Conservation (phyloP, 2,888 invertebrate genomes). For the Cylloceria caligata region DNA sequence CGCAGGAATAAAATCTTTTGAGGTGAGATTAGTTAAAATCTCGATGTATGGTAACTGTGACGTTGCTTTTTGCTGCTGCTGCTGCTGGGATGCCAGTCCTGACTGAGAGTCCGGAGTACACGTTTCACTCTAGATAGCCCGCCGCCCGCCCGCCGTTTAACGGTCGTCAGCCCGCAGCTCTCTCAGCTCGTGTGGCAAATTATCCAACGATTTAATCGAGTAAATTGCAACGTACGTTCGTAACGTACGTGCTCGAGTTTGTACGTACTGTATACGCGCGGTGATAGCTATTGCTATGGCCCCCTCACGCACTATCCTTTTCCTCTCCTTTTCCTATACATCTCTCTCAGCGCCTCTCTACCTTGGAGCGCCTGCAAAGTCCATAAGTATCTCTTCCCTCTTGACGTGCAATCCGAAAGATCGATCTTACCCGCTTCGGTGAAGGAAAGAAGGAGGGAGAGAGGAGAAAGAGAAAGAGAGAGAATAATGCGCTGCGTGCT, state of each 20-base stretch:
- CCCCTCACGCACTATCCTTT: constrained; percentile 24
- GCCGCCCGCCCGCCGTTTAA: constrained; percentile 61
- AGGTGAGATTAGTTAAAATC: constrained; percentile 41
- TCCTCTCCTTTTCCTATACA: constrained; percentile 5
- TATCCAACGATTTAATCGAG: constrained; percentile 65
- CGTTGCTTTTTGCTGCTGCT: background rate
- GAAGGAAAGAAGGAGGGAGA: background rate
- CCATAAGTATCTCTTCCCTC: constrained; percentile 61
- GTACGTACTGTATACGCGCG: background rate
- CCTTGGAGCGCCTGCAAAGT: constrained; percentile 40
- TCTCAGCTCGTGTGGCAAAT: constrained; percentile 57
- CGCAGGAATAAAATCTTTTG: background rate
- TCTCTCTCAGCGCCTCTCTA: constrained; percentile 30
- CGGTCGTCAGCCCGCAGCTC: constrained; percentile 57
- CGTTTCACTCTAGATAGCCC: constrained; percentile 24
- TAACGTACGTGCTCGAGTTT: constrained; percentile 54
- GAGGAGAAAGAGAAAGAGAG: constrained; percentile 1
- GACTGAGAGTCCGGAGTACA: constrained; percentile 10
- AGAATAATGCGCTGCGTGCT: background rate
- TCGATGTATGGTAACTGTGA: constrained; percentile 10
- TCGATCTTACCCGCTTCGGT: constrained; percentile 58
- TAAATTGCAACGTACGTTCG: constrained; percentile 62
- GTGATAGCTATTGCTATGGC: background rate
- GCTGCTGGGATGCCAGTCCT: background rate
- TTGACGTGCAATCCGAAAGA: constrained; percentile 62